Evolutionary conservation across 2,888 invertebrate species (phyloP).

Genomic region (Nymphalis polychloros): DNA sequence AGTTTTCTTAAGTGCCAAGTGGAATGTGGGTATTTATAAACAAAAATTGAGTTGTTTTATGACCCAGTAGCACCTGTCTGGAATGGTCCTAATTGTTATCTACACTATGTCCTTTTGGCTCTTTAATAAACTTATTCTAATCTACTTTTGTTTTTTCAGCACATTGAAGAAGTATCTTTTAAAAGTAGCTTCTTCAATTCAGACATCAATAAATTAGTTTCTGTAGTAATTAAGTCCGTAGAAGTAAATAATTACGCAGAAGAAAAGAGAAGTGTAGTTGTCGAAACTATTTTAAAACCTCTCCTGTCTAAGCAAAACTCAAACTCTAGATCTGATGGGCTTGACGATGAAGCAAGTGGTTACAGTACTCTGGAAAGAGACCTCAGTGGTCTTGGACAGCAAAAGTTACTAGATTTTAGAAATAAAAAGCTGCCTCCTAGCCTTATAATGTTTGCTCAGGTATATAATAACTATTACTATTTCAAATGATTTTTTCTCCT

Average conservation of each 20-base stretch:
- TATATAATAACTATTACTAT: conserved; percentile 53
- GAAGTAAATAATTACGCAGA: conserved; percentile 90
- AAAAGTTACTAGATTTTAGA: conserved; percentile 84
- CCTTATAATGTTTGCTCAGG: conserved; percentile 91
- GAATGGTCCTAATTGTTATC: no score
- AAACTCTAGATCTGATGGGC: conserved; percentile 46
- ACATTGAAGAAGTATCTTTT: conserved; percentile 91
- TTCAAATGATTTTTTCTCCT: neutral
- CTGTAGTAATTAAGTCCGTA: conserved; percentile 90
- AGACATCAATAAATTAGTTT: conserved; percentile 91
- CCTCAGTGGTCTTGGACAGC: conserved; percentile 46
- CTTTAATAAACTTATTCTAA: neutral
- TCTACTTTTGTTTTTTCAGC: conserved; percentile 76
- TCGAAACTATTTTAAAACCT: conserved; percentile 76
- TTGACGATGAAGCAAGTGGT: conserved; percentile 42
- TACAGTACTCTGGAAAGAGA: conserved; percentile 47
- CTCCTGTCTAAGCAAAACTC: conserved; percentile 75
- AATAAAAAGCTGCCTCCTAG: conserved; percentile 89
- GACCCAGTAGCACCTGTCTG: no score
- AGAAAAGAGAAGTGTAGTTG: conserved; percentile 66
- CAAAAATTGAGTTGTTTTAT: no score
- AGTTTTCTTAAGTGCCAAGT: no score
- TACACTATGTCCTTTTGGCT: no score
- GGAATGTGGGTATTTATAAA: no score
- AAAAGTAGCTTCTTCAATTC: conserved; percentile 94